phyloP scores from a whole-genome alignment of 2,797 vertebrate genomes.

The Melanotaenia pygmaea region DNA sequence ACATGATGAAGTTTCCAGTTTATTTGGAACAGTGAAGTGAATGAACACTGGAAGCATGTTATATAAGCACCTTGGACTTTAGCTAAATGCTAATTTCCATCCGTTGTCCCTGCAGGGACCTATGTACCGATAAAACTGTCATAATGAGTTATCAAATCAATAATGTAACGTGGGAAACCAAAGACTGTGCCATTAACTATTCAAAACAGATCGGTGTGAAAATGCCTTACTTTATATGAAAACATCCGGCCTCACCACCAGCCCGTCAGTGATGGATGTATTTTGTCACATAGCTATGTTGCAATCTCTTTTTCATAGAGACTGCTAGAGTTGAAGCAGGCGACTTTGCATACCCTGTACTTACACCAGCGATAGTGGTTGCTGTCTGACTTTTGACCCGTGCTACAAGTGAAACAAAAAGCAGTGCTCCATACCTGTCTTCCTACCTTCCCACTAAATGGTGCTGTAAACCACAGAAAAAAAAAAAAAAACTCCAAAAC shows the following conservation, averaged over 20 bases:
- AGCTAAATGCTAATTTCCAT: too few species aligned
- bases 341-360: conserved; percentile 34
- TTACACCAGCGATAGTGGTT: conserved; percentile 22
- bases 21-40: too few species aligned
- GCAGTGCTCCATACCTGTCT: conserved; percentile 23
- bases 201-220: background rate
- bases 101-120: too few species aligned
- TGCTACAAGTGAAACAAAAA: conserved; percentile 45
- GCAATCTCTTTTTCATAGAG: conserved; percentile 2
- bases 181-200: background rate
- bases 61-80: too few species aligned
- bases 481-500: conserved; percentile 36
- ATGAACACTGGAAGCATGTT: too few species aligned
- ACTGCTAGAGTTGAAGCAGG: conserved; percentile 1
- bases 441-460: conserved; percentile 29
- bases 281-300: background rate
- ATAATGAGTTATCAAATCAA: background rate
- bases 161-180: background rate
- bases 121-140: background rate
- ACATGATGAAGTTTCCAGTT: background rate
- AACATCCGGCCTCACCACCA: background rate
- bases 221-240: background rate
- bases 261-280: too few species aligned
- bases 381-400: conserved; percentile 50
- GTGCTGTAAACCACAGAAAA: conserved; percentile 20